Evolutionary conservation across 2,888 invertebrate species (phyloP).

Genomic region (Chirona hameri): DNA sequence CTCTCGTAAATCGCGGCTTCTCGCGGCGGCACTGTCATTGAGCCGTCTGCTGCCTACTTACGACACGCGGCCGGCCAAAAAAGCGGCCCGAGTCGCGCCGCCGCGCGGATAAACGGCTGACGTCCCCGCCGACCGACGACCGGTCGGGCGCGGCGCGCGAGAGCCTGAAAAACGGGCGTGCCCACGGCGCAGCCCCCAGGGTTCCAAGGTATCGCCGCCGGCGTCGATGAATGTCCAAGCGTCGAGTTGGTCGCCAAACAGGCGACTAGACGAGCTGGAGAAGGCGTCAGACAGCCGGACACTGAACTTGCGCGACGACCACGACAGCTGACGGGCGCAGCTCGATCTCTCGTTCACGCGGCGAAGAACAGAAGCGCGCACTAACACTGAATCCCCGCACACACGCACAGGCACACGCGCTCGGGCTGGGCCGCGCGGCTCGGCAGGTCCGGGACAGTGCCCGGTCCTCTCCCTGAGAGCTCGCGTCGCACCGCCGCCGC

Average conservation of each 20-base stretch:
- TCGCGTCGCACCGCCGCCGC: neutral
- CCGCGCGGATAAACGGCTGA: neutral
- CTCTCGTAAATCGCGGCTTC: neutral
- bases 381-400: too few species aligned
- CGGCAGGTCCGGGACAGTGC: neutral
- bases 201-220: neutral
- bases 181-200: neutral
- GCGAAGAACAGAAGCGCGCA: too few species aligned
- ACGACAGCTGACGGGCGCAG: too few species aligned
- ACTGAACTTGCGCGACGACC: too few species aligned
- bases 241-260: too few species aligned
- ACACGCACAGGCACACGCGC: too few species aligned
- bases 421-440: neutral
- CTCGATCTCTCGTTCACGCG: too few species aligned
- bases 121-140: neutral
- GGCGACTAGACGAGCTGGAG: too few species aligned
- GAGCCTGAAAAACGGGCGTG: neutral
- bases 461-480: neutral
- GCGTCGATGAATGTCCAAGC: too few species aligned
- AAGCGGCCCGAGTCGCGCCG: neutral
- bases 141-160: neutral
- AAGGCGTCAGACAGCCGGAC: too few species aligned
- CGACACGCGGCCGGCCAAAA: neutral
- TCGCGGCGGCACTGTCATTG: neutral
- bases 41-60: neutral